Evolutionary conservation across 2,888 invertebrate genomes (phyloP).

Genomic region (Trichopria drosophilae): DNA sequence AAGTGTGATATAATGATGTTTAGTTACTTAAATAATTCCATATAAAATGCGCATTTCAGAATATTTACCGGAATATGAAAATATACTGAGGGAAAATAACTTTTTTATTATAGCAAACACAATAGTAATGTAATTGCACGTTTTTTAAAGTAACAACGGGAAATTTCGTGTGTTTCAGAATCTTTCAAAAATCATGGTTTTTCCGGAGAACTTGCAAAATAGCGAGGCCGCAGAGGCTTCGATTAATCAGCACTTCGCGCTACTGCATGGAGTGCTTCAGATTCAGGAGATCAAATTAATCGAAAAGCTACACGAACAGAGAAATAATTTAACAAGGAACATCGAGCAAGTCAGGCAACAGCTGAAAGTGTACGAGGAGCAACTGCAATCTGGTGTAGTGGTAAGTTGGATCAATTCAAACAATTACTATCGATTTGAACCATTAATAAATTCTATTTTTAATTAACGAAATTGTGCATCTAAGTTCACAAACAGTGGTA

Average conservation of each 20-base stretch:
- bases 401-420: constrained; percentile 32
- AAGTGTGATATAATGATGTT: no score
- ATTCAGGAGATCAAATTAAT: constrained; percentile 60
- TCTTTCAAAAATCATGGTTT: constrained; percentile 25
- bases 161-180: constrained; percentile 38
- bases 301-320: constrained; percentile 47
- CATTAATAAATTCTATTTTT: no score
- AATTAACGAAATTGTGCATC: constrained; percentile 1
- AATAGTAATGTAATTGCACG: no score
- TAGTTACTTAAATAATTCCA: no score
- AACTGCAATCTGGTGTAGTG: constrained; percentile 32
- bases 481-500: no score
- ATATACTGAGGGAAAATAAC: no score
- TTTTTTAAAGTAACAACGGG: no score
- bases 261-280: constrained; percentile 62
- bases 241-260: constrained; percentile 62
- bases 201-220: constrained; percentile 22
- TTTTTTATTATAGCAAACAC: no score
- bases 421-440: no score
- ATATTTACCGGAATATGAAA: no score
- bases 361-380: constrained; percentile 35
- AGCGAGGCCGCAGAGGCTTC: constrained; percentile 47
- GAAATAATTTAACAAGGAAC: constrained; percentile 15
- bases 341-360: constrained; percentile 34
- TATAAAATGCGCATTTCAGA: no score